Evolutionary conservation across 2,113 vertebrate genomes (phyloP).

Genomic region (Eira barbara): DNA sequence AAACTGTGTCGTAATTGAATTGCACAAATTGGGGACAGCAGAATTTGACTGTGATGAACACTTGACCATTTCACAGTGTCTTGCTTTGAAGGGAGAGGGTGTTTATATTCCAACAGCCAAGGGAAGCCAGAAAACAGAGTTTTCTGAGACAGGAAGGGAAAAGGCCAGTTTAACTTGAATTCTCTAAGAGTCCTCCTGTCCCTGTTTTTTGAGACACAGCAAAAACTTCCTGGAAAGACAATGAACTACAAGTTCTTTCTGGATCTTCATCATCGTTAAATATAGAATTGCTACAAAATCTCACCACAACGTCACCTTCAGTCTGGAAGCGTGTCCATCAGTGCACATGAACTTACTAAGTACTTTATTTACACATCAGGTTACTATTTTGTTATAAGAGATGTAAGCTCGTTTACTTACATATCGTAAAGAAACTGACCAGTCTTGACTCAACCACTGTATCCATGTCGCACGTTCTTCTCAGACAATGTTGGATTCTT

Average conservation of each 20-base stretch:
- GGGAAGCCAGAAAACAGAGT: background rate
- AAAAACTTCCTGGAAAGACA: background rate
- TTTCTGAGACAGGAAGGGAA: background rate
- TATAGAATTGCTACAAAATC: background rate
- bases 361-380: background rate
- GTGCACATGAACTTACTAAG: background rate
- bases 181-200: background rate
- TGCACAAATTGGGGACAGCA: background rate
- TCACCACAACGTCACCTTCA: background rate
- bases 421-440: background rate
- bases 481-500: background rate
- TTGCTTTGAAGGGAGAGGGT: background rate
- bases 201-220: background rate
- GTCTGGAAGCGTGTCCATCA: rapidly evolving
- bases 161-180: background rate
- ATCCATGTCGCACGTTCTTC: rapidly evolving
- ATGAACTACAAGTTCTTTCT: background rate
- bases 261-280: background rate
- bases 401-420: background rate
- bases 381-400: background rate
- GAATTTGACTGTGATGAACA: background rate
- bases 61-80: background rate
- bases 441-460: rapidly evolving
- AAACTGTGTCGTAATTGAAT: background rate
- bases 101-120: background rate